Conservation (phyloP, 37 sponge, comb jelly and placozoan genomes). For the Bolinopsis microptera region DNA sequence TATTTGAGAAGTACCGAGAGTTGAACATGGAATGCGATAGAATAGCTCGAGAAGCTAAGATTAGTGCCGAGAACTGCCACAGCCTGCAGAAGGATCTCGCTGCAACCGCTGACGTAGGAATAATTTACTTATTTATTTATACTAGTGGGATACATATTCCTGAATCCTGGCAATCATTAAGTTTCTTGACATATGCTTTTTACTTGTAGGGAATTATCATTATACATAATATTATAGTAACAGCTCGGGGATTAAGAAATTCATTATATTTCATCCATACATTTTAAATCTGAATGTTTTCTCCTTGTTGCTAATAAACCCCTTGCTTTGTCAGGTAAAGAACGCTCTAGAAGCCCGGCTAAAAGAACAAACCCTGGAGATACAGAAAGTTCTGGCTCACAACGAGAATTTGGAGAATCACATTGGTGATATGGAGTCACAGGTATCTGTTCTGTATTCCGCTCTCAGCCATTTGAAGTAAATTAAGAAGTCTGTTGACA, state of each 20-base stretch:
- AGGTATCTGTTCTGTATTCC: constrained; percentile 6
- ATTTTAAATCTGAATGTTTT: no score
- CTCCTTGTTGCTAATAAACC: no score
- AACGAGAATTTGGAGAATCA: constrained; percentile 1
- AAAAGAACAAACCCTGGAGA: constrained; percentile 55
- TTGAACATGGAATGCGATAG: constrained; percentile 30
- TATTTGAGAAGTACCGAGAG: neutral
- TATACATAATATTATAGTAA: no score
- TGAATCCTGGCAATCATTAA: no score
- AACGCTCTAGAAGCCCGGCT: constrained; percentile 11
- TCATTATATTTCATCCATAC: no score
- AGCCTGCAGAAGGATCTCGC: constrained; percentile 35
- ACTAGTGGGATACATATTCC: no score
- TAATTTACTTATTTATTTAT: no score
- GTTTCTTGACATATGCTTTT: no score
- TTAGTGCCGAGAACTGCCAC: constrained; percentile 42
- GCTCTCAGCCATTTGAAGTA: neutral
- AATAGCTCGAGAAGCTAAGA: constrained; percentile 35
- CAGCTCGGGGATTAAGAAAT: no score
- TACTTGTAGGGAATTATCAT: no score
- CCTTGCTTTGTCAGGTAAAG: constrained; percentile 1
- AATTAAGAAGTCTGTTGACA: no score
- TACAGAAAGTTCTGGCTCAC: constrained; percentile 30
- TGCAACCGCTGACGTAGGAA: constrained; percentile 38
- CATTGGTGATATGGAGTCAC: constrained; percentile 5